Evolutionary conservation across 2,888 invertebrate genomes (phyloP).

Genomic region (Phengaris alcon): DNA sequence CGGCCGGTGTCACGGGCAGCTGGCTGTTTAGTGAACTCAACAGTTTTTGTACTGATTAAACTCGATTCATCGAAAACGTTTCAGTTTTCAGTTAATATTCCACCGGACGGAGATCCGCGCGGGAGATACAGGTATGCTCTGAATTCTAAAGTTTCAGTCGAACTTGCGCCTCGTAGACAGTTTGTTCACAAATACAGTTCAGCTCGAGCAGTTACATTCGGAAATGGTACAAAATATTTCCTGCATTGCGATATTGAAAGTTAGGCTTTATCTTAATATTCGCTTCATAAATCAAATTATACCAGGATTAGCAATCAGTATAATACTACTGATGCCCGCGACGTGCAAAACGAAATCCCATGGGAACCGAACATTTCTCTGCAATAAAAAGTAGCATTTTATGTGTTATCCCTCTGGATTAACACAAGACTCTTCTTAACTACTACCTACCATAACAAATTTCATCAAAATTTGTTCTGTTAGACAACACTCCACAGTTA

Average conservation of each 20-base stretch:
- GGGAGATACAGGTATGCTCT: background rate
- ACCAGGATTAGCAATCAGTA: too few relatives aligned
- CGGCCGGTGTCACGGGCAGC: too few relatives aligned
- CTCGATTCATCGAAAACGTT: background rate
- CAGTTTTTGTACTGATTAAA: background rate
- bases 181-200: background rate
- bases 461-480: too few relatives aligned
- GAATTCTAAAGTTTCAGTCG: background rate
- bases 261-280: background rate
- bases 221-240: background rate
- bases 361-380: too few relatives aligned
- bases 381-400: too few relatives aligned
- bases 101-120: background rate
- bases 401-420: too few relatives aligned
- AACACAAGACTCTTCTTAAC: too few relatives aligned
- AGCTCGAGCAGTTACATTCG: background rate
- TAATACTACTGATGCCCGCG: too few relatives aligned
- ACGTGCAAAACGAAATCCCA: too few relatives aligned
- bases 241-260: background rate
- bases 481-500: too few relatives aligned
- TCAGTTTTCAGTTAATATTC: conserved; percentile 11
- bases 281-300: too few relatives aligned
- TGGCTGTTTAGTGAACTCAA: background rate
- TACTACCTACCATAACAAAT: too few relatives aligned
- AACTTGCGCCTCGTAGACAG: background rate